Base-by-base conservation (phyloP, 2,888 invertebrate genomes). In the Stegana nigrithorax region DNA sequence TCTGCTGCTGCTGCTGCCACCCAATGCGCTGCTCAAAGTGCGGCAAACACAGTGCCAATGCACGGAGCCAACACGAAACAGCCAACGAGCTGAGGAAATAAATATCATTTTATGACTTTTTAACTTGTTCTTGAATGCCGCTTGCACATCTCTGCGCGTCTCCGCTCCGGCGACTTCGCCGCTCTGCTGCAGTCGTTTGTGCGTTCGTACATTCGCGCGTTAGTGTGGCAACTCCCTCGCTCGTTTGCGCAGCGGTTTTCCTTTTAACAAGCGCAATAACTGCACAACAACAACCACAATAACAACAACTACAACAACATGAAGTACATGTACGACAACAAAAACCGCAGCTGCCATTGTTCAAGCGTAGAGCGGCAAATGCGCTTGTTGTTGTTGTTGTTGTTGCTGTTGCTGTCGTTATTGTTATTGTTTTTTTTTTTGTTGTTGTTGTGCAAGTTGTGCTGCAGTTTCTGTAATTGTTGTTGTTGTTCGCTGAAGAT, bases 81-180 rank as follows among this genome's bases (percentile, higher is more conserved):
- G n/a, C n/a, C n/a, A n/a, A n/a, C n/a, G n/a, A n/a, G n/a, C n/a
- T n/a, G n/a, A 73, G 68, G 75, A 75, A 75, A 75, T 79, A 75
- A 75, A 75, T 75, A 75, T 75, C 64, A 75, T 75, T 75, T 79
- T 75, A 75, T 75, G 75, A 75, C 78, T 75, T 75, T 75, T 75
- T 75, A 75, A 75, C 75, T 75, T 77, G 73, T 72, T 71, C 66
- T 68, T 65, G 65, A 64, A 61, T 55, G 58, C 17, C 32, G 59
- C 36, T 50, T 50, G 32, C 19, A 59, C 29, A 44, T 32, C 2
- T 32, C n/a, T 32, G 32, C 32, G 32, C 32, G 32, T n/a, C n/a
- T n/a, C n/a, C n/a, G n/a, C n/a, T n/a, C n/a, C n/a, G n/a, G n/a
- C n/a, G n/a, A n/a, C n/a, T n/a, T n/a, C n/a, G n/a, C n/a, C n/a